Conservation (phyloP, 1,140 invertebrate genomes). For the Nasonia giraulti region DNA sequence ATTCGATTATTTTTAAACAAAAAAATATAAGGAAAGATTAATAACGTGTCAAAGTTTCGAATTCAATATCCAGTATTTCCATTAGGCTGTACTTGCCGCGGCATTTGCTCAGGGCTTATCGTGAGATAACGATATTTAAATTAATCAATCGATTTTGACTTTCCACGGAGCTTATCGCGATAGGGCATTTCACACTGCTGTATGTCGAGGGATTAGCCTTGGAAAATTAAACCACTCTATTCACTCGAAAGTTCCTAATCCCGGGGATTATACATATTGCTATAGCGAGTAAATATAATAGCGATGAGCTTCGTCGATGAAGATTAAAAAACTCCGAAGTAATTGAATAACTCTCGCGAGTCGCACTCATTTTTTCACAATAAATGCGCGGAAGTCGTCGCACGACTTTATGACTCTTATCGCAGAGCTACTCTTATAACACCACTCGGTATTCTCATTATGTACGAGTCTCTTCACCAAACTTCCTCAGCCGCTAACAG, state of each 20-base stretch:
- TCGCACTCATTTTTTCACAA: background rate
- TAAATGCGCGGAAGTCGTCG: background rate
- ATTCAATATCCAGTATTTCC: background rate
- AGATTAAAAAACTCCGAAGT: background rate
- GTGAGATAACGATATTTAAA: slow-evolving; percentile 33
- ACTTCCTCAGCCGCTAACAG: slow-evolving; percentile 7
- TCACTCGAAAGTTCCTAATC: slow-evolving; percentile 31
- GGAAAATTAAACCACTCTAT: slow-evolving; percentile 32
- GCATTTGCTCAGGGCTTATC: background rate
- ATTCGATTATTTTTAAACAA: background rate
- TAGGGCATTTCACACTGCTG: background rate
- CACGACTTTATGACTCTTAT: slow-evolving; percentile 16
- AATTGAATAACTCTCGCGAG: no score
- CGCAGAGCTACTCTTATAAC: background rate
- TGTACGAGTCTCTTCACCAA: background rate
- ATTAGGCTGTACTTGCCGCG: background rate
- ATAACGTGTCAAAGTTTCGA: background rate
- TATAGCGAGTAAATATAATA: background rate
- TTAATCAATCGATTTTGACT: slow-evolving; percentile 30
- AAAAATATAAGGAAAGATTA: background rate
- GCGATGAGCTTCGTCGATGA: background rate
- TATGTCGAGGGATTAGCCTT: slow-evolving; percentile 12
- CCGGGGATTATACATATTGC: background rate
- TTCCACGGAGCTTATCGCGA: slow-evolving; percentile 8
- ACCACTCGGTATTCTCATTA: background rate